These are phyloP conservation scores for Eupithecia pulchellata DNA, from an alignment of 2,888 invertebrate genomes.

Conservation along the genomic window DNA sequence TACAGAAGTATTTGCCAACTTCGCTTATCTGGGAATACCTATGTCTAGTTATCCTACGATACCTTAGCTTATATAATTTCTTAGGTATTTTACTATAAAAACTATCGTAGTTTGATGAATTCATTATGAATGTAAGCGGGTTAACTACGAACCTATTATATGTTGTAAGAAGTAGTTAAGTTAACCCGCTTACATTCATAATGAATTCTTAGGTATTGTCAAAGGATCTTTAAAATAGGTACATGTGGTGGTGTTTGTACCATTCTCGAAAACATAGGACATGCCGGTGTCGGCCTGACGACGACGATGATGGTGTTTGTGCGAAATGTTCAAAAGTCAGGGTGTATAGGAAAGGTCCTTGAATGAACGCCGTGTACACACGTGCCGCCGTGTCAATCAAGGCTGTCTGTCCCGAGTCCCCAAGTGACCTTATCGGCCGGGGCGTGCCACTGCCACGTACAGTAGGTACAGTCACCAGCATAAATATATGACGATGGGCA, in stretches of 20 bases:
- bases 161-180: too few relatives aligned
- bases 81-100: too few relatives aligned
- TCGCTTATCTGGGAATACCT: not conserved
- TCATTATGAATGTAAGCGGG: too few relatives aligned
- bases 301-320: not conserved
- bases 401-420: not conserved
- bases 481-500: too few relatives aligned
- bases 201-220: not conserved
- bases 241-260: not conserved
- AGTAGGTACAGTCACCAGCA: too few relatives aligned
- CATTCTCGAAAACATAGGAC: not conserved
- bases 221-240: not conserved
- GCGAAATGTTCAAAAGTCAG: not conserved
- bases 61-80: too few relatives aligned
- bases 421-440: not conserved
- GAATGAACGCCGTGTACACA: not conserved
- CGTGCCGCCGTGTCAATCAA: conserved; percentile 1
- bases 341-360: not conserved
- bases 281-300: not conserved
- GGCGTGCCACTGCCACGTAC: not conserved
- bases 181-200: too few relatives aligned
- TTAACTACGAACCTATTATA: too few relatives aligned
- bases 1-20: not conserved
- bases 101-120: too few relatives aligned
- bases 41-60: not conserved